A percentile compares a stretch with the other conserved stretches of the same genome.
phyloP scores from a whole-genome alignment of 1,140 invertebrate species.

The Heliconius melpomene region DNA sequence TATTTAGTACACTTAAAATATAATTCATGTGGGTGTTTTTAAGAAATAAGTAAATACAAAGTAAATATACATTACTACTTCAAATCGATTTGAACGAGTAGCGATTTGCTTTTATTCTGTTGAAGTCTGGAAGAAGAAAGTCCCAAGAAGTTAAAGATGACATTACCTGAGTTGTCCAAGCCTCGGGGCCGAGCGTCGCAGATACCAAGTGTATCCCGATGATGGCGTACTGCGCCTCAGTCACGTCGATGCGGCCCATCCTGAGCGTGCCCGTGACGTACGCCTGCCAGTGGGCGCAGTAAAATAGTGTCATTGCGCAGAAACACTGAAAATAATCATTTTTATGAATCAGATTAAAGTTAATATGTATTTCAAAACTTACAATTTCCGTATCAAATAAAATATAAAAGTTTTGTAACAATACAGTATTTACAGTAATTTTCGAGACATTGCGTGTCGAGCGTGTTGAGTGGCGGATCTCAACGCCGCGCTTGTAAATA shows the following conservation, averaged over 20 bases:
- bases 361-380: not conserved
- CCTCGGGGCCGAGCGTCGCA: slow-evolving; percentile 90
- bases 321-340: slow-evolving; percentile 86
- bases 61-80: not conserved
- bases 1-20: slow-evolving; percentile 2
- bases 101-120: not conserved
- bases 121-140: too few relatives aligned
- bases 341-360: not conserved
- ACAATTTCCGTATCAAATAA: too few relatives aligned
- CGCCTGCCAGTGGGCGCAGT: slow-evolving; percentile 99
- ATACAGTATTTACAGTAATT: too few relatives aligned
- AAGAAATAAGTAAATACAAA: slow-evolving; percentile 38
- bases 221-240: slow-evolving; percentile 97
- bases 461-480: not conserved
- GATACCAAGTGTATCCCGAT: slow-evolving; percentile 95
- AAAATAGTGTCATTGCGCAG: slow-evolving; percentile 96
- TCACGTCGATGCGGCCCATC: slow-evolving; percentile 98
- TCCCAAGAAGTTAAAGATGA: slow-evolving; percentile 18
- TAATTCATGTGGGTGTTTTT: slow-evolving; percentile 67
- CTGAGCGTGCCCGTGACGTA: slow-evolving; percentile 97
- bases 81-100: not conserved
- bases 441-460: not conserved
- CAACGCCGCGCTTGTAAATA: not conserved
- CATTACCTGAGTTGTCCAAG: slow-evolving; percentile 88
- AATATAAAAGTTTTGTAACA: too few relatives aligned